Evolutionary conservation across 2,888 invertebrate species (phyloP).

Genomic region (Ischnus inquisitorius): DNA sequence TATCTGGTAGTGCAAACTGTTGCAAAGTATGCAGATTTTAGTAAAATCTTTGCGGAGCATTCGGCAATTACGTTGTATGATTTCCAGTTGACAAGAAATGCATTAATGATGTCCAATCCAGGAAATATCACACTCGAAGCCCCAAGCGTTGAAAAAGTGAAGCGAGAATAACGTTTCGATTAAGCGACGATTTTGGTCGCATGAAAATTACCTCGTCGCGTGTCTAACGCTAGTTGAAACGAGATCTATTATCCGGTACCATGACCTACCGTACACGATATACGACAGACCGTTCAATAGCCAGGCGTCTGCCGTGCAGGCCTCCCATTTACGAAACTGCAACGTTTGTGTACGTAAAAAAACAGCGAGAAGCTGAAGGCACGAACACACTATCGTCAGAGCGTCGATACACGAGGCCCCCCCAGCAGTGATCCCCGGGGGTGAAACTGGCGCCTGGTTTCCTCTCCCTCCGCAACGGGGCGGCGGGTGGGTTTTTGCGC

Average conservation of each 20-base stretch:
- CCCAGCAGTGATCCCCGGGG: conserved; percentile 7
- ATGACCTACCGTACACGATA: conserved; percentile 63
- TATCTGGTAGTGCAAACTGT: too few relatives aligned
- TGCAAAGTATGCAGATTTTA: too few relatives aligned
- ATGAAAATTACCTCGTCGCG: conserved; percentile 19
- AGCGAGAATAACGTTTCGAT: conserved; percentile 4
- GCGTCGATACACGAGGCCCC: conserved; percentile 19
- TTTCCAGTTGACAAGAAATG: background rate
- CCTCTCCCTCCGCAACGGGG: conserved; percentile 5
- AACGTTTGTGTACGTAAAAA: conserved; percentile 5
- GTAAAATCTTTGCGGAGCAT: too few relatives aligned
- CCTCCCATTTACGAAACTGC: conserved; percentile 28
- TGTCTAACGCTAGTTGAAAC: conserved; percentile 30
- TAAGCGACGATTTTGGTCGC: conserved; percentile 19
- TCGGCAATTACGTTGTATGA: background rate
- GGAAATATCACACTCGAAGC: background rate
- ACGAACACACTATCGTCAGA: background rate
- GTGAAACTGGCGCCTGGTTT: conserved; percentile 55
- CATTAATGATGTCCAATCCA: too few relatives aligned
- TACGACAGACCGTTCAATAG: conserved; percentile 49
- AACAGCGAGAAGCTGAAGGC: background rate
- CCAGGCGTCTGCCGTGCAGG: conserved; percentile 25
- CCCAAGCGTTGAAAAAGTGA: background rate
- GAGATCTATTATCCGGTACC: conserved; percentile 41
- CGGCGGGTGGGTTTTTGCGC: conserved; percentile 64